Conservation (phyloP, 2,113 vertebrate species). For the Romanogobio albipinnatus region DNA sequence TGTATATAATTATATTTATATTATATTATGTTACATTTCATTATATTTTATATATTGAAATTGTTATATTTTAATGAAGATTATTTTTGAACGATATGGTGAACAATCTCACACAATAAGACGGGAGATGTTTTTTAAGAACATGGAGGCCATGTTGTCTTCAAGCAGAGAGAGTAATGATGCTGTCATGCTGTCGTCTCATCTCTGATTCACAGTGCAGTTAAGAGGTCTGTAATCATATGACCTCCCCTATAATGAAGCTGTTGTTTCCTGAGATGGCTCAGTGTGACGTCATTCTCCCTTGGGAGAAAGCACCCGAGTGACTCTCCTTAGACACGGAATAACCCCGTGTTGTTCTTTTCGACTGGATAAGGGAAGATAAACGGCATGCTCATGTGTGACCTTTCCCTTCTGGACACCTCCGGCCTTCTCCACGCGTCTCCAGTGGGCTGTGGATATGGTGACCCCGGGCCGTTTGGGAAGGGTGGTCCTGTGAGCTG, state of each 20-base stretch:
- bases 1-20: background rate
- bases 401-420: constrained; percentile 30
- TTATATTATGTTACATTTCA: background rate
- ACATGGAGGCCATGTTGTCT: background rate
- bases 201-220: constrained; percentile 52
- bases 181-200: background rate
- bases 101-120: background rate
- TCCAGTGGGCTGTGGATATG: constrained; percentile 25
- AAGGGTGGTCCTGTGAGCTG: constrained; percentile 14
- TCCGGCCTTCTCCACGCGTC: constrained; percentile 19
- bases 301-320: background rate
- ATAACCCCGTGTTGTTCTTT: constrained; percentile 10
- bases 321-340: background rate
- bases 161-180: background rate
- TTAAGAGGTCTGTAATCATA: constrained; percentile 38
- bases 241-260: constrained; percentile 57
- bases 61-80: background rate
- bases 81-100: background rate
- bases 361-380: constrained; percentile 8
- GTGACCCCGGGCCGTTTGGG: constrained; percentile 26
- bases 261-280: constrained; percentile 48
- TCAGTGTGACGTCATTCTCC: constrained; percentile 42
- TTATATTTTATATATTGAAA: background rate
- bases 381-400: constrained; percentile 29
- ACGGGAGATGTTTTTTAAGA: background rate